Conservation (phyloP, 2,888 invertebrate species). For the Pyrocoelia pectoralis region DNA sequence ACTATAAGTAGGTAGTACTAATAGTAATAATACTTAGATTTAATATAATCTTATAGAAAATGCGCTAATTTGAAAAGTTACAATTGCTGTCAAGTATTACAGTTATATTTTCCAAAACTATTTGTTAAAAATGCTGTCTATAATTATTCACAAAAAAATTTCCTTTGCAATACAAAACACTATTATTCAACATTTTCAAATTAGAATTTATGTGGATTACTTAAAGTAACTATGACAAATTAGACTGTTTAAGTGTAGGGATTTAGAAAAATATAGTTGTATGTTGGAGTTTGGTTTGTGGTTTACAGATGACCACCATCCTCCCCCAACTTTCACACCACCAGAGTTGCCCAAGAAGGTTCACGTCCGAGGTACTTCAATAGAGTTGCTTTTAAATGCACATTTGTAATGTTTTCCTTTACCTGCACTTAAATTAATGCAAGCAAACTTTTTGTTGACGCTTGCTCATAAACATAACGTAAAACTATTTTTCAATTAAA, state of each 20-base stretch:
- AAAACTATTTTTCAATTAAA: neutral
- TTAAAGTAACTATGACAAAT: neutral
- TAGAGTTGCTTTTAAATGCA: constrained; percentile 31
- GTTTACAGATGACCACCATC: constrained; percentile 96
- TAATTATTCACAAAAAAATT: no score
- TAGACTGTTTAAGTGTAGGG: constrained; percentile 30
- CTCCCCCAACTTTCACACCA: constrained; percentile 98
- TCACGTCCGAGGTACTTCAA: constrained; percentile 87
- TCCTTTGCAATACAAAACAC: neutral
- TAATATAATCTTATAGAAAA: neutral
- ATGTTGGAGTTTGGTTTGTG: constrained; percentile 71
- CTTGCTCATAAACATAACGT: neutral
- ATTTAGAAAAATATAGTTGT: constrained; percentile 47
- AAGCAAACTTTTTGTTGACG: constrained; percentile 15
- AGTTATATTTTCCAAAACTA: neutral
- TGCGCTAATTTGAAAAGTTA: no score
- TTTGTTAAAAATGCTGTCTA: neutral
- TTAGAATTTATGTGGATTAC: neutral
- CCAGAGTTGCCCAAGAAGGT: constrained; percentile 99
- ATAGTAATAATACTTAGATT: constrained; percentile 5
- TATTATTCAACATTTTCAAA: neutral
- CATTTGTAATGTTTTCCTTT: constrained; percentile 21
- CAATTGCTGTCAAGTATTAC: no score
- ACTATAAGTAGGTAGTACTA: constrained; percentile 3
- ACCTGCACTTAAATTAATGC: constrained; percentile 29